phyloP scores from a whole-genome alignment of 2,113 vertebrate genomes.

The Chionis minor region DNA sequence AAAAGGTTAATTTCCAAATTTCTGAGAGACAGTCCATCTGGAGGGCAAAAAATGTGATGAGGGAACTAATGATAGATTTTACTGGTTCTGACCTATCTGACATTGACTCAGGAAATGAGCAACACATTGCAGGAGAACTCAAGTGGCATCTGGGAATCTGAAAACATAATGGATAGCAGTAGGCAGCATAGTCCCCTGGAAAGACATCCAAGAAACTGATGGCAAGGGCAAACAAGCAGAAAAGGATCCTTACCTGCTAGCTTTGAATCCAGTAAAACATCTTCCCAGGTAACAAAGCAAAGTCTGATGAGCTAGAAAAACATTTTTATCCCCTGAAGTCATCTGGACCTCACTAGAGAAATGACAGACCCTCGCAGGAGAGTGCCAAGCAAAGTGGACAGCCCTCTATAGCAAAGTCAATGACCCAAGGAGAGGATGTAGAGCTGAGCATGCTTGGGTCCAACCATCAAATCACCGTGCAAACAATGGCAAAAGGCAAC shows the following conservation, averaged over 20 bases:
- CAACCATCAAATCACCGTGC: not conserved
- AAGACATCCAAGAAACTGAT: slow-evolving; percentile 30
- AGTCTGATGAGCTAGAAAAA: not conserved
- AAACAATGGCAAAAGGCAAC: not conserved
- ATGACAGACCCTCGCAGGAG: not conserved
- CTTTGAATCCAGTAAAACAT: not conserved
- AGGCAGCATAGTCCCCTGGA: slow-evolving; percentile 40
- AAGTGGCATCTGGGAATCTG: slow-evolving; percentile 36
- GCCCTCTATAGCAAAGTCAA: not conserved
- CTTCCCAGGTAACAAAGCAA: not conserved
- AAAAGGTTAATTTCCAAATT: not conserved
- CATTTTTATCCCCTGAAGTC: slow-evolving; percentile 14
- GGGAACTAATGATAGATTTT: not conserved
- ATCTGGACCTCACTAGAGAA: not conserved
- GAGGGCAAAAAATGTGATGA: not conserved
- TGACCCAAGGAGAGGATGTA: not conserved
- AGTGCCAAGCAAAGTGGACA: not conserved
- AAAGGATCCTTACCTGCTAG: not conserved
- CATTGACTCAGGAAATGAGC: slow-evolving; percentile 3
- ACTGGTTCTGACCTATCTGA: slow-evolving; percentile 19
- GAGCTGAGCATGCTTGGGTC: not conserved
- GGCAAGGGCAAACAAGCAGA: slow-evolving; percentile 4
- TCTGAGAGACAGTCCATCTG: not conserved
- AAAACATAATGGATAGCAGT: slow-evolving; percentile 51
- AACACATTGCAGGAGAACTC: not conserved